These are phyloP conservation scores for Lamellibrachia satsuma DNA, from an alignment of 2,888 invertebrate species.

Conservation along the genomic window DNA sequence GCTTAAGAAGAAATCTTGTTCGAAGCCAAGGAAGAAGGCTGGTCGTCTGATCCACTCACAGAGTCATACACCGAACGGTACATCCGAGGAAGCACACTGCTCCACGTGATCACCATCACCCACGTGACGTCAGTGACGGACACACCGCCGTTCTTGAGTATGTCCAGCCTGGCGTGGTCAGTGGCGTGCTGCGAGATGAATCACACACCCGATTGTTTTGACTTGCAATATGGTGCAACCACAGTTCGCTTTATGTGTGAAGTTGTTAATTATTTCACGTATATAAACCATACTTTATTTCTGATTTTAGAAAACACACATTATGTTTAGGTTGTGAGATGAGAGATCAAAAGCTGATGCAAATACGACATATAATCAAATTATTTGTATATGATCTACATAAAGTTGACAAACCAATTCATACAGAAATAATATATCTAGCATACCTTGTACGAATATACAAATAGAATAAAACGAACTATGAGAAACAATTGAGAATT, in stretches of 20 bases:
- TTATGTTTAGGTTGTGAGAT: no score
- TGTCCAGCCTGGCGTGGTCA: background rate
- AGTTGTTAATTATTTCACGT: no score
- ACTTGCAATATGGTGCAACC: background rate
- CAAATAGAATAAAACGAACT: no score
- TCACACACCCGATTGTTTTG: background rate
- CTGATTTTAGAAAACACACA: no score
- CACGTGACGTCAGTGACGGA: background rate
- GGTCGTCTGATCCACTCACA: background rate
- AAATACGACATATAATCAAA: no score
- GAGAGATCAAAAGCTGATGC: no score
- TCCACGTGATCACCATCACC: constrained; percentile 19
- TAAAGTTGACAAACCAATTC: no score
- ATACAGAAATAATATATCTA: no score
- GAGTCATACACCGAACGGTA: background rate
- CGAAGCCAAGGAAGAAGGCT: background rate
- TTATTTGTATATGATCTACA: no score
- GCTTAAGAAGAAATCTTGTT: background rate
- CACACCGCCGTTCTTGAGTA: constrained; percentile 14
- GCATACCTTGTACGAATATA: no score
- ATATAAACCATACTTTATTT: no score
- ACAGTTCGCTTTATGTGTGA: background rate
- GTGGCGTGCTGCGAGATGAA: background rate
- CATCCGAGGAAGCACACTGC: background rate
- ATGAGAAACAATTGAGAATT: no score